Evolutionary conservation across 1,140 invertebrate species (phyloP), one percentile per base, ranked within the genome.

Genomic region (Rhagoletis zephyria): DNA sequence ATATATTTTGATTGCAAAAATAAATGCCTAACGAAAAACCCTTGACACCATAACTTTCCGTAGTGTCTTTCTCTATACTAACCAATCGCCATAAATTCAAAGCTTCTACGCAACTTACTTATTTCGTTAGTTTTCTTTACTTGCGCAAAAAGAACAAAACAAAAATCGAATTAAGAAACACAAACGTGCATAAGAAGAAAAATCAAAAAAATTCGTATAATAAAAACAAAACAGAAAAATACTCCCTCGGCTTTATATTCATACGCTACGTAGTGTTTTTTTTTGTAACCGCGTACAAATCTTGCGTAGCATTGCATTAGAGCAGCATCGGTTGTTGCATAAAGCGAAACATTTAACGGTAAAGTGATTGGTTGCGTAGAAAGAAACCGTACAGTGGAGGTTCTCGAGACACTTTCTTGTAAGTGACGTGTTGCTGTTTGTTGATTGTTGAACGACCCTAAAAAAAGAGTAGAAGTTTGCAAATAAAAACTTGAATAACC

Each of bases 91-190:
- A 2, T 30, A 30, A 30, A 30, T 56, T 30, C 30, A 10, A 5
- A 56, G 5, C 16, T 63, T 1, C 67, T 45, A 1, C 67, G 14
- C 12, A 45, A 6, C 10, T 5, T 45, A 42, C 10, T 56, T 56
- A 56, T 10, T 56, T 56, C 10, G 40, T 16, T 48, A 30, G 0
- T 70, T 48, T 45, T 12, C 30, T 30, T 30, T 30, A 30, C 30
- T 30, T 30, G 30, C 7, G 40, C 30, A 30, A 30, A 30, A 30
- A 30, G 30, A 30, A 30, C 30, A 30, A 30, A 30, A 30, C 30
- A 67, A 67, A 74, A 74, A 74, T 45, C 67, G 67, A 48, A 45
- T 74, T 48, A 74, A 48, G 67, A 40, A 1, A n/a, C 45, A 74
- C 42, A 74, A 74, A 12, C 30, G 30, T 30, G 30, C 30, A 30